Conservation (phyloP, 2,888 invertebrate species). For the Micoletzkya japonica region DNA sequence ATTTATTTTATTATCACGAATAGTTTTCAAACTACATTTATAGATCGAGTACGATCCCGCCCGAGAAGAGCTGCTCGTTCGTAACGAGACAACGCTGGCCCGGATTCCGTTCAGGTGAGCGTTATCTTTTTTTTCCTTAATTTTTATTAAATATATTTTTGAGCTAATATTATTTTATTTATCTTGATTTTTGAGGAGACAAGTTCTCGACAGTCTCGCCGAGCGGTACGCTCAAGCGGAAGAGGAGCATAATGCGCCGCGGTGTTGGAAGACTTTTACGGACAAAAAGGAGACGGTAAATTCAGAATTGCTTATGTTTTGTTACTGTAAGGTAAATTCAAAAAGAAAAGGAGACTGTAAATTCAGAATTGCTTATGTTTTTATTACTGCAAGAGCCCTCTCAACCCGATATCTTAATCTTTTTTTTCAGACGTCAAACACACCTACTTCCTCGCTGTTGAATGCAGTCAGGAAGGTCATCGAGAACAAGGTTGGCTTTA, state of each 20-base stretch:
- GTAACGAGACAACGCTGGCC: constrained; percentile 19
- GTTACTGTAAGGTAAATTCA: too few relatives aligned
- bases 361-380: too few relatives aligned
- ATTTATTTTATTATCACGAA: background rate
- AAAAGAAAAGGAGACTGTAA: too few relatives aligned
- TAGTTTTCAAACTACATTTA: background rate
- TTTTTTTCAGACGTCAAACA: too few relatives aligned
- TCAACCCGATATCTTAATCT: too few relatives aligned
- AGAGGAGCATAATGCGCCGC: background rate
- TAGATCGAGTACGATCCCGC: constrained; percentile 6
- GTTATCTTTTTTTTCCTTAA: background rate
- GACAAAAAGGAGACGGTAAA: background rate
- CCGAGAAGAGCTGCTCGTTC: background rate
- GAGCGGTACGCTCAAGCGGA: constrained; percentile 1
- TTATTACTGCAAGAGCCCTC: too few relatives aligned
- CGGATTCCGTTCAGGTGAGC: constrained; percentile 18
- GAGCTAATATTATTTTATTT: background rate
- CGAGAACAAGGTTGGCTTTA: too few relatives aligned
- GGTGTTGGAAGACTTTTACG: background rate
- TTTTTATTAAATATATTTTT: background rate
- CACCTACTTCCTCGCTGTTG: too few relatives aligned
- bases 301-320: too few relatives aligned
- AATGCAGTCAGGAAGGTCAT: too few relatives aligned
- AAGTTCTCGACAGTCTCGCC: background rate
- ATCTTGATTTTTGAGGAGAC: constrained; percentile 1